Percentiles rank a stretch among this genome's conserved stretches.
Conservation (phyloP, 2,888 invertebrate genomes). For the Syritta pipiens region DNA sequence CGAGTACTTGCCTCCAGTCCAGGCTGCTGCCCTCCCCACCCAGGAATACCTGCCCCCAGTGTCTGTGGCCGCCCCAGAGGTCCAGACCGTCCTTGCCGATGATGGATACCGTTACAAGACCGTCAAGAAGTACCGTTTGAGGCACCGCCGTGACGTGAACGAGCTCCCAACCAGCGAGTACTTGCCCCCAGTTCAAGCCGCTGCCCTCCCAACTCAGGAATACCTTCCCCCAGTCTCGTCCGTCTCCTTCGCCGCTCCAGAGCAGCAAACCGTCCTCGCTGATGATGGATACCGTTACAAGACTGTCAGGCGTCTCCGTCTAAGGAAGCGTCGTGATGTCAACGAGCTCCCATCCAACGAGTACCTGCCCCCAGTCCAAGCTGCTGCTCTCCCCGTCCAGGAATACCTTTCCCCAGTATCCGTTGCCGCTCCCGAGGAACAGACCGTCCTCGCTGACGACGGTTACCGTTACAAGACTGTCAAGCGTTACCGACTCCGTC, state of each 20-base stretch:
- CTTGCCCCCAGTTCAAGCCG: conserved; percentile 70
- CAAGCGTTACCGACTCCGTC: conserved; percentile 68
- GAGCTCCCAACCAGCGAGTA: conserved; percentile 74
- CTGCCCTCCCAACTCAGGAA: not conserved
- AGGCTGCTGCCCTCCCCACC: conserved; percentile 38
- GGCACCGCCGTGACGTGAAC: conserved; percentile 70
- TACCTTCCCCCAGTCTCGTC: conserved; percentile 3
- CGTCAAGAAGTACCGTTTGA: conserved; percentile 70
- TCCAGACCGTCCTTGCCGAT: conserved; percentile 69
- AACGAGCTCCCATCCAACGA: conserved; percentile 68
- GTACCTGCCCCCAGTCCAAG: conserved; percentile 52
- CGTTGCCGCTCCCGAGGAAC: conserved; percentile 31
- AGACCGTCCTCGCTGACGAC: conserved; percentile 49
- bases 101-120: conserved; percentile 77
- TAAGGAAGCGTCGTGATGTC: conserved; percentile 70
- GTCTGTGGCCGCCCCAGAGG: conserved; percentile 21
- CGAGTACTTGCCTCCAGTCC: conserved; percentile 70
- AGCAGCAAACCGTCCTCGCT: conserved; percentile 30
- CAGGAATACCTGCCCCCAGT: conserved; percentile 73
- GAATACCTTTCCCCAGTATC: conserved; percentile 1
- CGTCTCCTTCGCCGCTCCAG: conserved; percentile 27
- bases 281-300: conserved; percentile 72
- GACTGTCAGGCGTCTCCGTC: conserved; percentile 70
- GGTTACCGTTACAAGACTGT: conserved; percentile 74
- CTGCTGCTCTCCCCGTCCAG: conserved; percentile 27